A percentile compares a stretch with the other conserved stretches of the same genome.
phyloP scores from a whole-genome alignment of 2,888 invertebrate genomes.

The Nomada fabriciana region DNA sequence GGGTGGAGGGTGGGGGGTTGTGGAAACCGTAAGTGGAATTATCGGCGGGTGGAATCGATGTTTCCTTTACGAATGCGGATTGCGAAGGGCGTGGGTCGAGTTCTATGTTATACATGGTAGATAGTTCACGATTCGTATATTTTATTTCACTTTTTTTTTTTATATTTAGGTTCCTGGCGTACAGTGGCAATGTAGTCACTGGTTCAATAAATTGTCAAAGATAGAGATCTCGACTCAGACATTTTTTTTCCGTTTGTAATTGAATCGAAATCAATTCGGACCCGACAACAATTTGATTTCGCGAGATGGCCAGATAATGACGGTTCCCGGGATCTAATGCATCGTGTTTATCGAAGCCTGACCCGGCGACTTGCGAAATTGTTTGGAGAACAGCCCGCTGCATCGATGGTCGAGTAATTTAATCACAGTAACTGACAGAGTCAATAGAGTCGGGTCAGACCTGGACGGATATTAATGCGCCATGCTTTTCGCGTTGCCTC shows the following conservation, averaged over 20 bases:
- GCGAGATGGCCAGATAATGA: conserved; percentile 18
- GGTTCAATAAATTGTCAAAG: neutral
- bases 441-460: conserved; percentile 46
- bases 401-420: conserved; percentile 42
- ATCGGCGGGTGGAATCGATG: too few relatives aligned
- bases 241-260: neutral
- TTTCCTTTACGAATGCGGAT: too few relatives aligned
- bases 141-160: neutral
- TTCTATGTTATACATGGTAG: too few relatives aligned
- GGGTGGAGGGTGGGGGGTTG: neutral
- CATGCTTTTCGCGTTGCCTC: neutral
- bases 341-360: conserved; percentile 36
- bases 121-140: too few relatives aligned
- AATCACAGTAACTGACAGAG: conserved; percentile 48
- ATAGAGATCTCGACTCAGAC: neutral
- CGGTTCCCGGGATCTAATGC: conserved; percentile 33
- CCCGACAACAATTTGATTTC: neutral
- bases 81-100: too few relatives aligned
- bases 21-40: neutral
- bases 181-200: neutral
- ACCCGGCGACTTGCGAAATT: conserved; percentile 43
- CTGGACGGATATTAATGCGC: conserved; percentile 44
- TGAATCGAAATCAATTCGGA: neutral
- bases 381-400: conserved; percentile 36
- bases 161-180: neutral